A percentile compares a stretch with the other conserved stretches of the same genome.
phyloP scores from a whole-genome alignment of 2,113 vertebrate genomes.

The Gadus chalcogrammus region DNA sequence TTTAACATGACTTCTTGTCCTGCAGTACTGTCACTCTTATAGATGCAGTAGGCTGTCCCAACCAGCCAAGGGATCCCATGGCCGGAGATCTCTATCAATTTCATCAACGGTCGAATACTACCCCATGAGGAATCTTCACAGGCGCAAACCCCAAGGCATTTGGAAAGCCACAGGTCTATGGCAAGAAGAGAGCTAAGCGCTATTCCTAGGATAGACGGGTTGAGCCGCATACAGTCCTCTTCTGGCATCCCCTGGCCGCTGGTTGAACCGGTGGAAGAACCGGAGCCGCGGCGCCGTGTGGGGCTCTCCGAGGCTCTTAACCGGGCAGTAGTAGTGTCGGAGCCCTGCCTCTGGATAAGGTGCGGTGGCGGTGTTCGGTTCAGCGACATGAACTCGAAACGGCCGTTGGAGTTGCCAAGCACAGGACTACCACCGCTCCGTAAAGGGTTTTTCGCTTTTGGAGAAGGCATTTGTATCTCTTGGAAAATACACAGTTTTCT shows the following conservation, averaged over 20 bases:
- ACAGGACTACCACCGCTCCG: conserved; percentile 66
- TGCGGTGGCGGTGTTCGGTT: conserved; percentile 64
- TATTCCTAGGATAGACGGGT: conserved; percentile 87
- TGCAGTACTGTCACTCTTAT: conserved; percentile 83
- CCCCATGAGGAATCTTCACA: conserved; percentile 90
- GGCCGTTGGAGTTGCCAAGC: conserved; percentile 57
- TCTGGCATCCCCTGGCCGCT: conserved; percentile 73
- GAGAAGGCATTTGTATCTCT: conserved; percentile 69
- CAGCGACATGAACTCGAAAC: conserved; percentile 84
- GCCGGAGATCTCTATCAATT: conserved; percentile 90
- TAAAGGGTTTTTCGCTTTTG: conserved; percentile 65
- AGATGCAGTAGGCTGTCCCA: conserved; percentile 83
- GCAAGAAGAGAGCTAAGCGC: conserved; percentile 91
- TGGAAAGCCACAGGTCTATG: conserved; percentile 93
- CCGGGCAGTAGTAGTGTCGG: conserved; percentile 72
- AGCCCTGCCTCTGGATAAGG: conserved; percentile 67
- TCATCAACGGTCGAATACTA: conserved; percentile 87
- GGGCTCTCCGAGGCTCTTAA: conserved; percentile 84
- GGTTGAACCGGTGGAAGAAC: conserved; percentile 68
- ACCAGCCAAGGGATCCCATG: conserved; percentile 93
- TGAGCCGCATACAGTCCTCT: conserved; percentile 88
- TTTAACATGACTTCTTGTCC: conserved; percentile 93
- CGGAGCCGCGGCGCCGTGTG: conserved; percentile 79
- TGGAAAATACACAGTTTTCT: background rate
- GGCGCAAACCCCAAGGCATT: conserved; percentile 90